Evolutionary conservation across 2,888 invertebrate genomes (phyloP), one percentile per base, ranked within the genome.

Genomic region (Diadegma fenestrale): DNA sequence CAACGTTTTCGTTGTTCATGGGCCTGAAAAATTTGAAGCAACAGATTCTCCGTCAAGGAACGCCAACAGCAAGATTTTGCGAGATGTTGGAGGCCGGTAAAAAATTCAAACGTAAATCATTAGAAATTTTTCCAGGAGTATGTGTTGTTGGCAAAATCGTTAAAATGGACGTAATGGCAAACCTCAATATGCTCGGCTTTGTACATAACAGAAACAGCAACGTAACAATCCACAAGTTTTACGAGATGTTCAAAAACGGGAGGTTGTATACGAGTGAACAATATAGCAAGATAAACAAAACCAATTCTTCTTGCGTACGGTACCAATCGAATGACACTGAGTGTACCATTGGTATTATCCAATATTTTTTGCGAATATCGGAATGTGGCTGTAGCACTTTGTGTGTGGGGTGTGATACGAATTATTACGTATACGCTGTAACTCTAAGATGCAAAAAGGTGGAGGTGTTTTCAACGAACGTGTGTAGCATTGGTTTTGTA

Each of bases 341-440:
- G n/a, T 17, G 7, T 17, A n/a, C 48, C n/a, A 17, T 45, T 45
- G 43, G 43, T 14, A 45, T 45, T 45, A 45, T 45, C 43, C 43
- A 45, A 45, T 45, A 10, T 48, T n/a, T 48, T 48, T 5, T 48
- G n/a, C 17, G 48, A n/a, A n/a, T 48, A 5, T n/a, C 48, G 4
- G n/a, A 48, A 48, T 48, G n/a, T n/a, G 48, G n/a, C n/a, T 48
- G 48, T 48, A 48, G n/a, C n/a, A 48, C 48, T 48, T 48, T 48
- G n/a, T 48, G 48, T 48, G 48, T 48, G 48, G 48, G 6, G 17
- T 48, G 48, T n/a, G 4, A 48, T 48, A 48, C n/a, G 2, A 6
- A 48, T 48, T n/a, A 48, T 48, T 17, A 48, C 17, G 48, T 48
- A 17, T 48, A 17, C n/a, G 48, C 48, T 17, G 48, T 48, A 6